These are phyloP conservation scores for Micoletzkya japonica DNA, from an alignment of 2,888 invertebrate genomes.

Conservation along the genomic window DNA sequence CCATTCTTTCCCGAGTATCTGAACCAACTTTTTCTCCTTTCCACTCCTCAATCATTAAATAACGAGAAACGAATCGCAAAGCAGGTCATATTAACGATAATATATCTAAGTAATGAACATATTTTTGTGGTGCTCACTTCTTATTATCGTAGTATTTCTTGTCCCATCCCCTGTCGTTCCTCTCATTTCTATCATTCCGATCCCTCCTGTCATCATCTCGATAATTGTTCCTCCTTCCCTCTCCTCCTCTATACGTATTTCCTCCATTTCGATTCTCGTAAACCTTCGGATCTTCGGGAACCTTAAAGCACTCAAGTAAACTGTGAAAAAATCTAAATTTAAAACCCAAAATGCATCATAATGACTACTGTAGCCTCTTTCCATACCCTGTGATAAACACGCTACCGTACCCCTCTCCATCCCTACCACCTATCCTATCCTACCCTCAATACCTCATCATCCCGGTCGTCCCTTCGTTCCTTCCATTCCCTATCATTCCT, in stretches of 20 bases:
- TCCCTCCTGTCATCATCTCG: not conserved
- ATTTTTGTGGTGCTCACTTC: not conserved
- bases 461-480: not conserved
- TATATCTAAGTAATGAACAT: too few relatives aligned
- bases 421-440: not conserved
- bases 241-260: slow-evolving; percentile 15
- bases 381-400: not conserved
- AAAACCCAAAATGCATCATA: not conserved
- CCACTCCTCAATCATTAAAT: too few relatives aligned
- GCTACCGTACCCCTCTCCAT: slow-evolving; percentile 1
- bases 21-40: not conserved
- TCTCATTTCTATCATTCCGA: not conserved
- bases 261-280: slow-evolving; percentile 11
- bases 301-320: not conserved
- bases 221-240: not conserved
- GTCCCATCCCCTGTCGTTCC: not conserved
- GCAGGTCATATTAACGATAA: too few relatives aligned
- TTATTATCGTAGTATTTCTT: not conserved
- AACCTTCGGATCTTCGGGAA: slow-evolving; percentile 23
- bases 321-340: not conserved
- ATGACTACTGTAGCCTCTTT: not conserved
- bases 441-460: not conserved
- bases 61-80: too few relatives aligned
- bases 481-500: not conserved
- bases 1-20: not conserved